Evolutionary conservation across 2,797 vertebrate species (phyloP).

Genomic region (Tachyglossus aculeatus): DNA sequence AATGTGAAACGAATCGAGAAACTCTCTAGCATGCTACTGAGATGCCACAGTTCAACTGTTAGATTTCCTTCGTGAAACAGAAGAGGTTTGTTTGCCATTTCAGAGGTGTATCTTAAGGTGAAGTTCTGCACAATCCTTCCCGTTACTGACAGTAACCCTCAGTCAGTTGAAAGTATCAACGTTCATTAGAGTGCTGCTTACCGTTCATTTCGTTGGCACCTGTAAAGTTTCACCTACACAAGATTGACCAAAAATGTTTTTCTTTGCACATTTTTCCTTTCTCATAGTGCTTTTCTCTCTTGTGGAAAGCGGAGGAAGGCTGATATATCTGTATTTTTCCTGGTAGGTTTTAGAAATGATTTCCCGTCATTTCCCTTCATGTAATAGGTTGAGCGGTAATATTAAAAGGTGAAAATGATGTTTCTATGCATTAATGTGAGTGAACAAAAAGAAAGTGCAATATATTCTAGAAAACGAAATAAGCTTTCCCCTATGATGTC

Average conservation of each 20-base stretch:
- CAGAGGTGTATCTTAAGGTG: constrained; percentile 57
- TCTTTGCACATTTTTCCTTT: constrained; percentile 74
- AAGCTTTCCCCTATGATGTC: constrained; percentile 54
- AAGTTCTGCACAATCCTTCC: constrained; percentile 55
- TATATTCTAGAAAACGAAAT: constrained; percentile 64
- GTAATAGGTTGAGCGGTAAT: constrained; percentile 58
- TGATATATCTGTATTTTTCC: constrained; percentile 57
- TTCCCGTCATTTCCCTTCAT: constrained; percentile 62
- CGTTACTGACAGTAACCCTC: constrained; percentile 60
- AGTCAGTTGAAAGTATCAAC: constrained; percentile 38
- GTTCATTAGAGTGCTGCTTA: constrained; percentile 55
- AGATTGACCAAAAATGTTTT: constrained; percentile 71
- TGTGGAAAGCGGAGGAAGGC: constrained; percentile 61
- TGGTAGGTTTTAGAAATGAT: constrained; percentile 70
- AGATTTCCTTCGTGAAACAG: constrained; percentile 52
- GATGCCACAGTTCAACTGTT: constrained; percentile 65
- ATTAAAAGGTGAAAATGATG: constrained; percentile 64
- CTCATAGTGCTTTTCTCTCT: constrained; percentile 49
- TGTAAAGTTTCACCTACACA: constrained; percentile 33
- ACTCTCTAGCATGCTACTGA: constrained; percentile 79
- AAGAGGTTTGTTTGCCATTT: constrained; percentile 62
- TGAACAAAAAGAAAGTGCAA: constrained; percentile 80
- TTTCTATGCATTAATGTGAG: constrained; percentile 77
- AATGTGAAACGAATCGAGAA: constrained; percentile 77
- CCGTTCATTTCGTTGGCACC: constrained; percentile 49